phyloP scores from a whole-genome alignment of 2,888 invertebrate species.

The Myopa testacea region DNA sequence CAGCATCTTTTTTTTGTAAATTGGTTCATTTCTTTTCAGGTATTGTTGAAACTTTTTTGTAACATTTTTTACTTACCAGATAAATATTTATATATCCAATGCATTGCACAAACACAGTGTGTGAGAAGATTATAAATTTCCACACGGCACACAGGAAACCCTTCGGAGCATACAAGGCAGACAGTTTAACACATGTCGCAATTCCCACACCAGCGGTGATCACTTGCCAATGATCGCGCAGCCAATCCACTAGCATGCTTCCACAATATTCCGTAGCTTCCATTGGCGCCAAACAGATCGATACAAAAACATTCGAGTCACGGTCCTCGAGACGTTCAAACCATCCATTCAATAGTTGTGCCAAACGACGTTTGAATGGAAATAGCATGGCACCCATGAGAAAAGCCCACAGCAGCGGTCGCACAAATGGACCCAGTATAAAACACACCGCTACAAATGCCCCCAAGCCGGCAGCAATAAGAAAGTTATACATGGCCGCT shows the following conservation, averaged over 20 bases:
- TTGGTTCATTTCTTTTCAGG: no score
- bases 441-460: conserved; percentile 77
- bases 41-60: no score
- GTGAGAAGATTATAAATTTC: conserved; percentile 65
- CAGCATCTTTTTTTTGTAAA: background rate
- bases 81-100: conserved; percentile 64
- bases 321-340: conserved; percentile 77
- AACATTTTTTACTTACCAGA: conserved; percentile 53
- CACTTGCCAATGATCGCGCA: conserved; percentile 76
- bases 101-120: conserved; percentile 61
- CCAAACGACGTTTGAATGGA: conserved; percentile 88
- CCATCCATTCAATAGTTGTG: conserved; percentile 83
- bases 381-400: conserved; percentile 97
- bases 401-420: conserved; percentile 95
- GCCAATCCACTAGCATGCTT: conserved; percentile 78
- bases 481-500: conserved; percentile 67
- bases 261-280: conserved; percentile 81
- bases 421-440: conserved; percentile 90
- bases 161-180: conserved; percentile 73
- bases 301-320: conserved; percentile 75
- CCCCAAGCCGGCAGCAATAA: conserved; percentile 64
- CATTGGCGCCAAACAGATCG: conserved; percentile 76
- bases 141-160: conserved; percentile 71
- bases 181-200: conserved; percentile 59
- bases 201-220: conserved; percentile 69